A percentile compares a stretch with the other conserved stretches of the same genome.
Evolutionary conservation across 1,140 invertebrate genomes (phyloP).

Genomic region (Laodelphax striatellus): DNA sequence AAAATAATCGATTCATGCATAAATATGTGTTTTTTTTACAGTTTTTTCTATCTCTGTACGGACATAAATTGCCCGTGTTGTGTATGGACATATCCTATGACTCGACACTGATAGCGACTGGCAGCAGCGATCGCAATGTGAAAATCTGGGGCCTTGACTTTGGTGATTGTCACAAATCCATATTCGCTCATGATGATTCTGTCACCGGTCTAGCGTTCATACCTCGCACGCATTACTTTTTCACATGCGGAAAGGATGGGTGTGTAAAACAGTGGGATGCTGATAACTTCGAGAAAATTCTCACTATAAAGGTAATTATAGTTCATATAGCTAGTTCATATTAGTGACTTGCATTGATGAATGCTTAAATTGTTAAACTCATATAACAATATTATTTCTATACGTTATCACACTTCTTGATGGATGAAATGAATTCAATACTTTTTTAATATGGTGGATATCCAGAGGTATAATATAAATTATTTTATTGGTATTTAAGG

Average conservation of each 20-base stretch:
- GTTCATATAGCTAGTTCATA: no score
- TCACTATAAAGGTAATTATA: conserved; percentile 63
- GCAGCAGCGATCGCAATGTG: conserved; percentile 88
- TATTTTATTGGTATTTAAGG: no score
- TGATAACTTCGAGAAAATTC: conserved; percentile 82
- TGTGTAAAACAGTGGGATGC: conserved; percentile 95
- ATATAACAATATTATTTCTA: no score
- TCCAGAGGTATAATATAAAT: no score
- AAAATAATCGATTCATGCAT: no score
- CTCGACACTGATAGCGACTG: conserved; percentile 79
- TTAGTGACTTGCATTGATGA: no score
- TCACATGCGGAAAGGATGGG: conserved; percentile 86
- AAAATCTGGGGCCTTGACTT: conserved; percentile 99
- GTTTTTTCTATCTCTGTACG: conserved; percentile 93
- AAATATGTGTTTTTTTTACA: conserved; percentile 35
- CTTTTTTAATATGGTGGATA: no score
- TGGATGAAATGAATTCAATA: no score
- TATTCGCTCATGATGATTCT: conserved; percentile 90
- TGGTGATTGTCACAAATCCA: conserved; percentile 85
- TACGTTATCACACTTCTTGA: no score
- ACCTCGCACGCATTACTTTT: conserved; percentile 85
- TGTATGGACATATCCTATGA: conserved; percentile 92
- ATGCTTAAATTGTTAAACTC: no score
- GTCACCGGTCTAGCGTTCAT: conserved; percentile 82
- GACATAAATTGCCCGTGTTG: conserved; percentile 89